phyloP scores from a whole-genome alignment of 2,113 vertebrate genomes.

The Buteo buteo region DNA sequence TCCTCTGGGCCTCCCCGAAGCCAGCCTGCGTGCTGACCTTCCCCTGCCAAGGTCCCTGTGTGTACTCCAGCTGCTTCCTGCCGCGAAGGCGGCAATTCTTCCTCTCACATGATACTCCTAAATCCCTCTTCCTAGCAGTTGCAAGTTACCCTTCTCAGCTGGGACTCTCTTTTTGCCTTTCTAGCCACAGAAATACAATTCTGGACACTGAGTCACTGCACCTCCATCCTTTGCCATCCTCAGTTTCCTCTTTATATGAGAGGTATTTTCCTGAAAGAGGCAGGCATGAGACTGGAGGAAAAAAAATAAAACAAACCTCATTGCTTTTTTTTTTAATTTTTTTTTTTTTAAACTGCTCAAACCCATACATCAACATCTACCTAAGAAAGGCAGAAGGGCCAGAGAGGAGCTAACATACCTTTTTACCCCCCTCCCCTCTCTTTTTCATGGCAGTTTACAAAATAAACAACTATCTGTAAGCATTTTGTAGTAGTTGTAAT shows the following conservation, averaged over 20 bases:
- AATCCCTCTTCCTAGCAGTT: background rate
- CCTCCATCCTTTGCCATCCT: background rate
- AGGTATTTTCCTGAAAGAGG: constrained; percentile 13
- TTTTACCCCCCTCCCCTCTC: background rate
- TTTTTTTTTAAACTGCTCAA: background rate
- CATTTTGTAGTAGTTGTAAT: background rate
- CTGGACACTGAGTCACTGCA: constrained; percentile 1
- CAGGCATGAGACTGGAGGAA: background rate
- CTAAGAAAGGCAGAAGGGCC: background rate
- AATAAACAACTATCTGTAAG: background rate
- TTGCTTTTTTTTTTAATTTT: background rate
- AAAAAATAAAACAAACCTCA: background rate
- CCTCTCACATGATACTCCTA: constrained; percentile 11
- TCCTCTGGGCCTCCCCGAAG: background rate
- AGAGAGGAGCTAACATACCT: background rate
- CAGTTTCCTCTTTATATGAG: background rate
- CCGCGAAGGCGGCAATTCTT: background rate
- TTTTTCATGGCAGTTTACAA: background rate
- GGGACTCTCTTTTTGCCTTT: background rate
- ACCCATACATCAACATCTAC: background rate
- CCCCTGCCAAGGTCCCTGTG: background rate
- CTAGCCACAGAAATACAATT: background rate
- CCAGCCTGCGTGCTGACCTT: background rate
- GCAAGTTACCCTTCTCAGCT: background rate
- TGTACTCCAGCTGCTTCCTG: constrained; percentile 13